Base-by-base conservation (phyloP, 2,888 invertebrate genomes). In the Julus scandinavius region DNA sequence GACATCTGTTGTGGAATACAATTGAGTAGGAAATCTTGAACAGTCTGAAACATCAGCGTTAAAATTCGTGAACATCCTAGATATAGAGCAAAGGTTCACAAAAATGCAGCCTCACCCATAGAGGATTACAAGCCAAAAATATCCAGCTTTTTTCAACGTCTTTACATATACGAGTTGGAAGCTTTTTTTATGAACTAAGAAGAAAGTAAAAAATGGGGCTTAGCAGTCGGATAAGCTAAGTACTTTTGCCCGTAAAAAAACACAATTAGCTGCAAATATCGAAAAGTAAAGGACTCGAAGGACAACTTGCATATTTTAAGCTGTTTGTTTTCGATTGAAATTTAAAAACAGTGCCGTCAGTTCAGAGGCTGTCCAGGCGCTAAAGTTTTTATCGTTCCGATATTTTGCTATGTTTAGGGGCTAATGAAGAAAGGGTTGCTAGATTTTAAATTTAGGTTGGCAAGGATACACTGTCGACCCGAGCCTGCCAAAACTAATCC, bases 361-460 rank as follows among this genome's bases (percentile, higher is more conserved):
- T 72, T 72, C 29, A 72, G 72, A 72, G 29, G 11, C 29, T 72
- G 72, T 72, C 29, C 72, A 72, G 72, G 11, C 72, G 72, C 72
- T 7, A 72, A 29, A 72, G 29, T 29, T 29, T 72, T 72, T 72
- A 72, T 72, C 72, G 29, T 72, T 9, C 13, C 29, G 72, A 72
- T 72, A 72, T 11, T 72, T 11, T 29, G 72, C 72, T 72, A 72
- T 29, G 72, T 72, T 72, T 72, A 72, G 29, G 63, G 63, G 63
- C n/a, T 20, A 63, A 20, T 72, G 72, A 72, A 72, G 72, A 72
- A 29, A 72, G 72, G 72, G 72, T 29, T 72, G 72, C 72, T 72
- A n/a, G 72, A 29, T 72, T 72, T 72, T 72, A 72, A 72, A 72
- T 72, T 72, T 72, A 72, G 72, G 72, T 72, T 72, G 72, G 72